Percentiles rank a stretch among this genome's conserved stretches.
These are phyloP conservation scores for Ochotona curzoniae DNA, from an alignment of 2,113 vertebrate species.

Conservation along the genomic window DNA sequence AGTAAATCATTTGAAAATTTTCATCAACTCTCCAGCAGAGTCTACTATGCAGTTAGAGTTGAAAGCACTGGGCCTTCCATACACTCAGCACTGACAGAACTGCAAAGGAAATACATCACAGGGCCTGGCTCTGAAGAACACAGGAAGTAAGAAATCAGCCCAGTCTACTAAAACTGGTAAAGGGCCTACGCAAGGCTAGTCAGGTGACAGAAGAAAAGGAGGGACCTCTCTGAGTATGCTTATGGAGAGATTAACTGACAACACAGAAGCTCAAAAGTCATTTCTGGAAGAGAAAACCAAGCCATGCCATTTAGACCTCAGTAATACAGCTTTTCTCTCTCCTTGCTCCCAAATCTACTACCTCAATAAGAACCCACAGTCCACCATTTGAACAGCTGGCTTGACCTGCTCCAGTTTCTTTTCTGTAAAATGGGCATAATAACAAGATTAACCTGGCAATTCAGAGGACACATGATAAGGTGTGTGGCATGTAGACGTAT, in stretches of 20 bases:
- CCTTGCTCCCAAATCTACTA: neutral
- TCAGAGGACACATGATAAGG: neutral
- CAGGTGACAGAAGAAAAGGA: neutral
- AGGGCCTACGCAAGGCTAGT: neutral
- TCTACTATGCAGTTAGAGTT: slow-evolving; percentile 21
- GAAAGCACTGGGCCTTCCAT: neutral
- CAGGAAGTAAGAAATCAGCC: neutral
- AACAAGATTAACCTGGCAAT: neutral
- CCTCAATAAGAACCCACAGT: neutral
- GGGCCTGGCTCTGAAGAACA: neutral
- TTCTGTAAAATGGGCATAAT: neutral
- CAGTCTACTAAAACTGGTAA: neutral
- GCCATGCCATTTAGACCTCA: neutral
- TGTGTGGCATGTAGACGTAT: neutral
- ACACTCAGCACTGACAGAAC: neutral
- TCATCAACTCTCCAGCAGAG: slow-evolving; percentile 38
- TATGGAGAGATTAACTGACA: neutral
- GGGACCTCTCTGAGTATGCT: neutral
- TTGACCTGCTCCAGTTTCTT: neutral
- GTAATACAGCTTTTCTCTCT: neutral
- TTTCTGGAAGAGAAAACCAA: neutral
- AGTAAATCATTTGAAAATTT: too few relatives aligned
- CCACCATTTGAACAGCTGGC: neutral
- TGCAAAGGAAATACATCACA: neutral
- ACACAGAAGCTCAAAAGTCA: neutral